Percentiles rank a stretch among this genome's conserved stretches.
Conservation (phyloP, 2,888 invertebrate species). For the Scaptomyza reducta region DNA sequence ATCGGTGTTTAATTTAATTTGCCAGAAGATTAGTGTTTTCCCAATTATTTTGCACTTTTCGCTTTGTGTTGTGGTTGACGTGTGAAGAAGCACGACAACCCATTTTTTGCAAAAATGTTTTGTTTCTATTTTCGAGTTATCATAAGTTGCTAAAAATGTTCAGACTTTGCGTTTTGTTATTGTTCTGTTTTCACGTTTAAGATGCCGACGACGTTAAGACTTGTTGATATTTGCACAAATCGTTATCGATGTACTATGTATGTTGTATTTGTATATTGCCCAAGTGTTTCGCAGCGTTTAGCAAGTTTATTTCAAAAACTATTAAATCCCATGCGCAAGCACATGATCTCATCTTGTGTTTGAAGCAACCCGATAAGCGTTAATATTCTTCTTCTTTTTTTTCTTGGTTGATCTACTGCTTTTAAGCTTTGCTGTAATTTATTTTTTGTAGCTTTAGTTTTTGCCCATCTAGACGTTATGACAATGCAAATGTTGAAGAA, state of each 20-base stretch:
- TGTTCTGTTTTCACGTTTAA: constrained; percentile 18
- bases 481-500: constrained; percentile 9
- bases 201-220: constrained; percentile 20
- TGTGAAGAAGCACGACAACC: constrained; percentile 58
- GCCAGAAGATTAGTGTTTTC: constrained; percentile 47
- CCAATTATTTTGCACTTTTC: constrained; percentile 27
- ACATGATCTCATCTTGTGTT: constrained; percentile 64
- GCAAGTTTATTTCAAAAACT: constrained; percentile 59
- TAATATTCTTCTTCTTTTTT: background rate
- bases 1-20: constrained; percentile 20
- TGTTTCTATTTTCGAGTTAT: constrained; percentile 1
- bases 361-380: constrained; percentile 18
- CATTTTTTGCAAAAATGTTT: constrained; percentile 6
- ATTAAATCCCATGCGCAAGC: constrained; percentile 37
- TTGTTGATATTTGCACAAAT: constrained; percentile 54
- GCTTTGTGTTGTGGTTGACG: constrained; percentile 57
- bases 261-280: background rate
- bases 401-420: background rate
- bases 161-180: constrained; percentile 53
- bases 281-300: constrained; percentile 30
- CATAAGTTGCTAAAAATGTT: constrained; percentile 22
- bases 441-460: constrained; percentile 7
- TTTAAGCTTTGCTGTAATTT: background rate
- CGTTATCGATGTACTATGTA: constrained; percentile 33
- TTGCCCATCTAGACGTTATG: constrained; percentile 13